Conservation (phyloP, 2,113 vertebrate genomes). For the Herpailurus yagouaroundi region DNA sequence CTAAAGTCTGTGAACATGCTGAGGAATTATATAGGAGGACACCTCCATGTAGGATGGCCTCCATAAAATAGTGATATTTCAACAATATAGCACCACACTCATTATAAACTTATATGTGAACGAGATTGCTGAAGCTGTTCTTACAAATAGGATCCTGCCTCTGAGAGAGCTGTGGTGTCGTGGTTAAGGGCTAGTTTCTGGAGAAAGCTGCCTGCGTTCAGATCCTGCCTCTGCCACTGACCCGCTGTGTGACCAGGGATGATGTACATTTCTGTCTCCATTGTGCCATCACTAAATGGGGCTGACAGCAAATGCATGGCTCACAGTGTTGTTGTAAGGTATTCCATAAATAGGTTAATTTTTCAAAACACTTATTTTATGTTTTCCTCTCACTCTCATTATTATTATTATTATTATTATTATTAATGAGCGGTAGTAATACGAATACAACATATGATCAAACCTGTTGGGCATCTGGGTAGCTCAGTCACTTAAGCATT, state of each 20-base stretch:
- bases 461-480: neutral
- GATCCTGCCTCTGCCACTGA: too few relatives aligned
- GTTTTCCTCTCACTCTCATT: neutral
- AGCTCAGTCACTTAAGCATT: too few relatives aligned
- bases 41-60: neutral
- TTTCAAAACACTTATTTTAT: neutral
- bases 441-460: too few relatives aligned
- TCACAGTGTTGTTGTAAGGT: neutral
- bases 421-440: too few relatives aligned
- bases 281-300: neutral
- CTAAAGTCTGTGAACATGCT: neutral
- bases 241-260: neutral
- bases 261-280: neutral
- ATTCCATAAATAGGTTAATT: neutral
- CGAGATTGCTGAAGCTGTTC: neutral
- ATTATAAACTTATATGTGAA: conserved; percentile 8
- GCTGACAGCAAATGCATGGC: accelerated
- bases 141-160: neutral
- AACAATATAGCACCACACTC: neutral
- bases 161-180: neutral
- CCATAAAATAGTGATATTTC: neutral
- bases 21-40: conserved; percentile 44
- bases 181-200: too few relatives aligned
- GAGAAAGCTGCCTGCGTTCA: neutral
- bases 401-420: too few relatives aligned